Conservation (phyloP, 37 sponge, comb jelly and placozoan species). For the Eunapius fragilis region DNA sequence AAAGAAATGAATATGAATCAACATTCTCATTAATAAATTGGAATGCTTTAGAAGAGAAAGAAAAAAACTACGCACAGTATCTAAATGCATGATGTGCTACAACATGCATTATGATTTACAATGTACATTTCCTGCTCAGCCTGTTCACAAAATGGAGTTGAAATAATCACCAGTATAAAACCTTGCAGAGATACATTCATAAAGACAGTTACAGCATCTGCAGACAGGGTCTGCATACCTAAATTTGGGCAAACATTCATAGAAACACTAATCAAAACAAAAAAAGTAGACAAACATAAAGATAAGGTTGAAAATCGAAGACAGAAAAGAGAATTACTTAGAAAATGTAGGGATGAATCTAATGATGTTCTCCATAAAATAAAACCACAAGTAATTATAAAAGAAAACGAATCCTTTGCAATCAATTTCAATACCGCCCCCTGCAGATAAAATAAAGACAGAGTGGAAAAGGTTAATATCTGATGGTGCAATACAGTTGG, state of each 20-base stretch:
- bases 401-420: background rate
- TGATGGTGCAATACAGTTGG: background rate
- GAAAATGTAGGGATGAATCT: background rate
- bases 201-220: background rate
- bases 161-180: background rate
- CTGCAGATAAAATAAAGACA: background rate
- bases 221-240: background rate
- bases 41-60: background rate
- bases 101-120: background rate
- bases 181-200: background rate
- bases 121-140: background rate
- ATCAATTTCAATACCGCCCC: background rate
- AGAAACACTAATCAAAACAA: background rate
- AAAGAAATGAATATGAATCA: background rate
- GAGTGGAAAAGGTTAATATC: background rate
- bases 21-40: background rate
- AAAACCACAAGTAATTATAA: background rate
- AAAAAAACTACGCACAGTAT: background rate
- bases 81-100: background rate
- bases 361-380: background rate
- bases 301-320: background rate
- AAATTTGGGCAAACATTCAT: background rate
- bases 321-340: background rate
- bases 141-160: background rate
- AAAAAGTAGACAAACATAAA: background rate